Conservation (phyloP, 2,797 vertebrate genomes). For the Mus minutoides region DNA sequence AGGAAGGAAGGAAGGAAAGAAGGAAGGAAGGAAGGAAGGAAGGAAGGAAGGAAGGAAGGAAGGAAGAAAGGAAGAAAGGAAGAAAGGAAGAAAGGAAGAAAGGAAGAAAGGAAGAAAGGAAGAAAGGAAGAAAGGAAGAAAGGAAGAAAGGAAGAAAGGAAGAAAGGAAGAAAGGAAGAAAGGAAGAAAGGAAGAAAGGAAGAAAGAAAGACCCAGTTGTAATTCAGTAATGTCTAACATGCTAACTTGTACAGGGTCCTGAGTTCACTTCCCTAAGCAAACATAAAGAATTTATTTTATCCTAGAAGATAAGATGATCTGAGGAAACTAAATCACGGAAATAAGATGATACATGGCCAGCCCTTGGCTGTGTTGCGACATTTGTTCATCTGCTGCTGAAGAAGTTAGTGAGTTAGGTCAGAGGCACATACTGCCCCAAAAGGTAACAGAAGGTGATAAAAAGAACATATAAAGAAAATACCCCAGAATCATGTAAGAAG, state of each 20-base stretch:
- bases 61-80: background rate
- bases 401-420: background rate
- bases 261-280: background rate
- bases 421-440: background rate
- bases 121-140: background rate
- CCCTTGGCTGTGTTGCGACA: background rate
- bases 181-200: background rate
- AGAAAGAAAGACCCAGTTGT: background rate
- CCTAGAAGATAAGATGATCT: background rate
- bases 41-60: background rate
- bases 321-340: constrained; percentile 11
- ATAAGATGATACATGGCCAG: background rate
- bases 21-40: background rate
- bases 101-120: background rate
- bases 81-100: background rate
- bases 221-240: background rate
- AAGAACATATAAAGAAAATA: accelerated
- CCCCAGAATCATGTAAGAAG: background rate
- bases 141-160: background rate
- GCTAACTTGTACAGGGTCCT: background rate
- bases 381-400: background rate
- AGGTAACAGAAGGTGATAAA: background rate
- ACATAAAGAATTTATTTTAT: background rate
- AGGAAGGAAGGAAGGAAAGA: background rate
- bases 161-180: too few relatives aligned